phyloP scores from a whole-genome alignment of 1,140 invertebrate species.

The Tetragnatha versicolor region DNA sequence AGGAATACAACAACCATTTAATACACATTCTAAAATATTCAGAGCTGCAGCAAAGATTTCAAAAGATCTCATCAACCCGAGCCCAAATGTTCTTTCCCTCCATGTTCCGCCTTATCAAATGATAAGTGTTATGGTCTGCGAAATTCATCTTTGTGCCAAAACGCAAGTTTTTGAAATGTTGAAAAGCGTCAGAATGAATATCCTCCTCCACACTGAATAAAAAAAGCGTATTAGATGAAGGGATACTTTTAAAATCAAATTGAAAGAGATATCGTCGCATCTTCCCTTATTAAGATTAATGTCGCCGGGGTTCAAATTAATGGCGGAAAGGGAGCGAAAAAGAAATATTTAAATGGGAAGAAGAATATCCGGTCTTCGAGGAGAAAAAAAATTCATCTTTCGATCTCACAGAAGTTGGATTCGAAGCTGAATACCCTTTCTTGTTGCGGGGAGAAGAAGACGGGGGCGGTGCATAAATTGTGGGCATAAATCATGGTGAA shows the following conservation, averaged over 20 bases:
- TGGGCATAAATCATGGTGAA: no score
- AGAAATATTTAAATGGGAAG: slow-evolving; percentile 42
- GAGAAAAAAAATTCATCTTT: not conserved
- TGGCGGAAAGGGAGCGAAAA: slow-evolving; percentile 24
- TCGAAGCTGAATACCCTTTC: slow-evolving; percentile 8
- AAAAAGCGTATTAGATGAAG: slow-evolving; percentile 27
- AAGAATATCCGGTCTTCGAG: slow-evolving; percentile 17
- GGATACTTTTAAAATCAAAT: slow-evolving; percentile 47
- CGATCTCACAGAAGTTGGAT: slow-evolving; percentile 3
- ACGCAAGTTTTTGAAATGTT: not conserved
- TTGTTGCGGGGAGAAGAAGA: slow-evolving; percentile 24
- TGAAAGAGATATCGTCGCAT: slow-evolving; percentile 32
- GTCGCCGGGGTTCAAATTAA: slow-evolving; percentile 28
- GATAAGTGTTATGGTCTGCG: slow-evolving; percentile 24
- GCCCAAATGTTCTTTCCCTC: no score
- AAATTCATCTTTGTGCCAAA: slow-evolving; percentile 23
- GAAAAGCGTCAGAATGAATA: slow-evolving; percentile 11
- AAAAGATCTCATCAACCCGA: no score
- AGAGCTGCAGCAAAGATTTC: no score
- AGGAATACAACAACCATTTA: no score
- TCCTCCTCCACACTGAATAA: not conserved
- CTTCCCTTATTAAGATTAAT: slow-evolving; percentile 50
- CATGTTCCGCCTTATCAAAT: not conserved
- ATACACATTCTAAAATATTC: no score
- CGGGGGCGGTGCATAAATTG: not conserved